Evolutionary conservation across 2,113 vertebrate genomes (phyloP).

Genomic region (Saccopteryx bilineata): DNA sequence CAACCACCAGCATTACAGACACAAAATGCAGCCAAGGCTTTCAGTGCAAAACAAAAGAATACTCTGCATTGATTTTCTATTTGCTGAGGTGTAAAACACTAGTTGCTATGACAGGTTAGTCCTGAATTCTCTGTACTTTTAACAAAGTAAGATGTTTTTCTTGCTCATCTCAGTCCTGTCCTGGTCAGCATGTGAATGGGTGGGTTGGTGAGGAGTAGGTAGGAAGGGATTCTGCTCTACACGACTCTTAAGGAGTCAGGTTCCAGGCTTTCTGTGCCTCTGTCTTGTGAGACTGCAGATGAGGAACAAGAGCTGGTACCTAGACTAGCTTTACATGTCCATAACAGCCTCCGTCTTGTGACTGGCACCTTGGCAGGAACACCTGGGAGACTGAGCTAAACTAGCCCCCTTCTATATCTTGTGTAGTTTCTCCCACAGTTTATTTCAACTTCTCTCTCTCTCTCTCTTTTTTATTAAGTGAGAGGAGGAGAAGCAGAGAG

Average conservation of each 20-base stretch:
- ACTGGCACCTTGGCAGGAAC: neutral
- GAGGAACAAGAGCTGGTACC: neutral
- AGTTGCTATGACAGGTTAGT: neutral
- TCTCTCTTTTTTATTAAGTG: too few species aligned
- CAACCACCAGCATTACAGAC: too few species aligned
- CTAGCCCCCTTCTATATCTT: neutral
- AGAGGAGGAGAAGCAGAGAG: too few species aligned
- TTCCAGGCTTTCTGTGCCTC: neutral
- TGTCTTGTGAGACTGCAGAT: neutral
- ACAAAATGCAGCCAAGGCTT: neutral
- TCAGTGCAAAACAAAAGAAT: conserved; percentile 9
- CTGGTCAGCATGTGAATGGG: neutral
- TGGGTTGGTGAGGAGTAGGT: neutral
- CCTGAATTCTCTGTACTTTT: neutral
- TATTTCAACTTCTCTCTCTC: neutral
- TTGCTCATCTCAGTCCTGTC: neutral
- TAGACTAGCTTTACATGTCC: neutral
- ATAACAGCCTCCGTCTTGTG: neutral
- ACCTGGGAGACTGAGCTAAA: neutral
- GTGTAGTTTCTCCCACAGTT: neutral
- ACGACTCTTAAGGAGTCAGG: neutral
- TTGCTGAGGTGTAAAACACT: neutral
- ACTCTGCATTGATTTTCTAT: neutral
- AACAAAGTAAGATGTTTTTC: neutral
- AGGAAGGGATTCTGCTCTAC: neutral